Evolutionary conservation across 2,797 vertebrate species (phyloP).

Genomic region (Danio jaintianensis): DNA sequence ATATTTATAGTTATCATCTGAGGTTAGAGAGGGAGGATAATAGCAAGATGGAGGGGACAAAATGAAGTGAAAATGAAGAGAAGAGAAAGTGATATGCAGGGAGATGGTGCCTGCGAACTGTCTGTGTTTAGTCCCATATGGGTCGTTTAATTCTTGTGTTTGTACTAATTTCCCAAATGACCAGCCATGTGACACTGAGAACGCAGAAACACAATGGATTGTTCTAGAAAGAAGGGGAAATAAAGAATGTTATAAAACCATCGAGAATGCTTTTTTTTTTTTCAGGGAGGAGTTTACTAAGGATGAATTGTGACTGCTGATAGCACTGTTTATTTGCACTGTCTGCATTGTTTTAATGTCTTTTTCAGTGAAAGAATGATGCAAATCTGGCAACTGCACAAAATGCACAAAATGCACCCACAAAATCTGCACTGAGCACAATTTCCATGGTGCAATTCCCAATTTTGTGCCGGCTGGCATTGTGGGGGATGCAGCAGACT

Average conservation of each 20-base stretch:
- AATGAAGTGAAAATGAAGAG: slow-evolving; percentile 1
- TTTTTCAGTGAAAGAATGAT: not conserved
- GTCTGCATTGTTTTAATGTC: not conserved
- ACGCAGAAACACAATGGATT: not conserved
- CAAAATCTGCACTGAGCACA: not conserved
- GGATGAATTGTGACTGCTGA: not conserved
- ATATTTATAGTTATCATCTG: no score
- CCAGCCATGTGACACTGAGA: slow-evolving; percentile 3
- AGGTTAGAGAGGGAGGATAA: slow-evolving; percentile 17
- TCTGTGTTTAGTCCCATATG: slow-evolving; percentile 4
- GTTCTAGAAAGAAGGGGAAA: not conserved
- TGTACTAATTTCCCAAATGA: slow-evolving; percentile 38
- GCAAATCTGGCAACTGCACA: not conserved
- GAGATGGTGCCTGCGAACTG: slow-evolving; percentile 18
- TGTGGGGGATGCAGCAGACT: not conserved
- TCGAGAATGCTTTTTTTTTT: not conserved
- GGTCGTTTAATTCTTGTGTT: slow-evolving; percentile 16
- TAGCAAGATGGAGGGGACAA: slow-evolving; percentile 15
- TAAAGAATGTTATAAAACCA: not conserved
- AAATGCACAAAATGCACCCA: not conserved
- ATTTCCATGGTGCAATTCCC: not conserved
- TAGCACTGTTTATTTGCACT: slow-evolving; percentile 15
- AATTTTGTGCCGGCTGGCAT: not conserved
- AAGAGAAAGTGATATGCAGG: slow-evolving; percentile 5
- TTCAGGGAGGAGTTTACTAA: not conserved